Evolutionary conservation across 2,113 vertebrate species (phyloP).

Genomic region (Corynorhinus townsendii): DNA sequence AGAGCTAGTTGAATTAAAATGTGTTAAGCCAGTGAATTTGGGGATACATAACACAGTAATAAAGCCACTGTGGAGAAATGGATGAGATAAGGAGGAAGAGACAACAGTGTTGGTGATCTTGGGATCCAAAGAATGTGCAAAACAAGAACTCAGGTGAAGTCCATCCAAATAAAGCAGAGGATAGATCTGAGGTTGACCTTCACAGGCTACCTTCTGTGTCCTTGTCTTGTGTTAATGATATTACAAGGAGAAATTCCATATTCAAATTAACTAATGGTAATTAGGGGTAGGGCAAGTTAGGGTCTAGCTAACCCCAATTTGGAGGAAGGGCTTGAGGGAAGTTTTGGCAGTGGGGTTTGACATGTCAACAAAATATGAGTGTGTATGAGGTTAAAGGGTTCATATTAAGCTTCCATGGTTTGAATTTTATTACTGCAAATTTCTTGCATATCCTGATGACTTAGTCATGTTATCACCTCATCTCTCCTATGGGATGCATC

Average conservation of each 20-base stretch:
- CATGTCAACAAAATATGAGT: background rate
- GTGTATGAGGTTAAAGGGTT: background rate
- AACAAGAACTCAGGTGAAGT: background rate
- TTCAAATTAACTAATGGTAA: background rate
- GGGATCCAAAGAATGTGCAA: background rate
- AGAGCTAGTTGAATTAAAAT: background rate
- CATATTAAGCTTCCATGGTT: background rate
- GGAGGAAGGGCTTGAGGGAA: background rate
- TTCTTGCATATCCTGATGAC: background rate
- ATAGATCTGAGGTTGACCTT: background rate
- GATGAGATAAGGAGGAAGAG: background rate
- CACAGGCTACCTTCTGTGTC: background rate
- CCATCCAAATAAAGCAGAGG: background rate
- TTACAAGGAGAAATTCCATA: background rate
- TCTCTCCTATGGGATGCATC: background rate
- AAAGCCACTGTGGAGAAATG: background rate
- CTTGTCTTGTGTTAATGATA: background rate
- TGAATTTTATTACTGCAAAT: background rate
- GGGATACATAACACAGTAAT: background rate
- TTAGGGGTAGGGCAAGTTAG: background rate
- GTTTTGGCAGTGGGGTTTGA: background rate
- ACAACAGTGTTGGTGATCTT: background rate
- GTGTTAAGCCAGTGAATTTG: background rate
- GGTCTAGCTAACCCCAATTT: background rate
- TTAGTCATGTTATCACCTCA: background rate